Base-by-base conservation (phyloP, 2,797 vertebrate species). In the Ctenochaetus hawaiiensis region DNA sequence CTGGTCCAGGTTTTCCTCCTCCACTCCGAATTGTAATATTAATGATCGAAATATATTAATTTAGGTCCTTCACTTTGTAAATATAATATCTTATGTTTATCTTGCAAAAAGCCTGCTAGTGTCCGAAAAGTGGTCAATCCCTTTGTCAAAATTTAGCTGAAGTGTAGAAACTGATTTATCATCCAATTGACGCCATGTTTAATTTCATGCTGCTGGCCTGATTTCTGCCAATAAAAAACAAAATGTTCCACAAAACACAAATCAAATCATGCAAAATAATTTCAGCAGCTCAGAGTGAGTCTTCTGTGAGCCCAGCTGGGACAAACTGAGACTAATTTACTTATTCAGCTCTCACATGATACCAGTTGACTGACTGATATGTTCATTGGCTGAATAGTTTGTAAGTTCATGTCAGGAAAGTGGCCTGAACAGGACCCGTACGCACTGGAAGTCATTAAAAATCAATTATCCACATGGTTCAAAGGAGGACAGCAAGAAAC, bases 361-460 rank as follows among this genome's bases (percentile, higher is more conserved):
- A 47, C 61, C 45, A 56, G 6, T 59, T 26, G 39, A 45, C 8
- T 52, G 56, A 56, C 70, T 54, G 51, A n/a, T 37, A 22, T 16
- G 23, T 64, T 3, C 10, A 51, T 18, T n/a, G 49, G 65, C 37
- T 60, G n/a, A 45, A 53, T 52, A 23, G 44, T 30, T 34, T 74
- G 39, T 11, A 22, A 51, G 51, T 81, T 84, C 69, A 53, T 56
- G 23, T 64, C 22, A 78, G 82, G 67, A 45, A 75, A 72, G 26
- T 6, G 64, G 44, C 57, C 70, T 48, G n/a, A 74, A 52, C 4
- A 65, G 70, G 49, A 51, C 74, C 10, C 5, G 10, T 0, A n/a
- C 37, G 47, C 52, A 64, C 37, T 67, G 61, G 16, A 80, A 67
- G 39, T 67, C 65, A 83, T 77, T 77, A 49, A 30, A 39, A 70